Base-by-base conservation (phyloP, 2,888 invertebrate species). In the Nemotelus pantherinus region DNA sequence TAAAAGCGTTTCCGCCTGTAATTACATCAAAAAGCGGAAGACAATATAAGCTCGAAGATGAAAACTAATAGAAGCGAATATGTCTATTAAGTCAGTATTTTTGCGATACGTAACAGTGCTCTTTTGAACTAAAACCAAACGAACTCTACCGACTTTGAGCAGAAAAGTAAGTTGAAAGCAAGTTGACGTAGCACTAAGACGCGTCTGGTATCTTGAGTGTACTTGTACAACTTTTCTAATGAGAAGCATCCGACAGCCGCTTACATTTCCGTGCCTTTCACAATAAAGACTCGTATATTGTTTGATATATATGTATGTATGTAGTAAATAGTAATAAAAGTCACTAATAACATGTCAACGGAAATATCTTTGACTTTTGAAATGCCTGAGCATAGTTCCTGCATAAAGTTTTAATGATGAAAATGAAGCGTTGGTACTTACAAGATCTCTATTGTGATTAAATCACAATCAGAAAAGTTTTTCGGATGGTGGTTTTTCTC, bases 81-180 rank as follows among this genome's bases (percentile, higher is more conserved):
- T 47, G 55, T 70, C 70, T 70, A 70, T 70, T 70, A 55, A 53
- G 55, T 70, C 70, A 70, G 53, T 55, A 70, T 70, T 70, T 70
- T 41, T 41, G 41, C 7, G 44, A 47, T 6, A 10, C 25, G 25
- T 25, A 25, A 25, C 25, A 25, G 25, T 25, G 25, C 25, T 25
- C 25, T 25, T 25, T 25, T 25, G 10, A 70, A 70, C 70, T 70
- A 43, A 55, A 10, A 10, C 55, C 25, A 25, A 70, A 55, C 43
- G 6, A 67, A 25, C 67, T 3, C 25, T 25, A 25, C 25, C 25
- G 25, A 25, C 25, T 25, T 25, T 25, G 25, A 25, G 25, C 25
- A 25, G 25, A 25, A 25, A 25, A 25, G 25, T 25, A 25, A 25
- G 25, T 25, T 25, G 25, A 25, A 25, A 25, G 25, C 25, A 25